Base-by-base conservation (phyloP, 2,797 vertebrate species). In the Avahi laniger region DNA sequence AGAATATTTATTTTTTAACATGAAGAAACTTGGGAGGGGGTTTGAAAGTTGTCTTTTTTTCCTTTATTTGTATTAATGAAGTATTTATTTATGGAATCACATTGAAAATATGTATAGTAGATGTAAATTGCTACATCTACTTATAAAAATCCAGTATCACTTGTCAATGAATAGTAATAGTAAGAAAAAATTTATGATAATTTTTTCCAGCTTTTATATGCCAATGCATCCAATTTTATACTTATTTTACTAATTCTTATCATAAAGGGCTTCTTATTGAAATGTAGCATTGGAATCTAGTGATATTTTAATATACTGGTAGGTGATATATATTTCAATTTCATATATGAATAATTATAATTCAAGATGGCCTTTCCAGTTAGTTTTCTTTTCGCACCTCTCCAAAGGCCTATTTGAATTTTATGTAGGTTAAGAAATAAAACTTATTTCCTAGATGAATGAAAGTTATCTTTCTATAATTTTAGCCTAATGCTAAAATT, bases 301-400 rank as follows among this genome's bases (percentile, higher is more conserved):
- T 92, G 63, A 70, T 96, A 93, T 89, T 94, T 97, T 96, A 93
- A 84, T 89, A 92, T 95, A 70, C 46, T 43, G 91, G 50, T 79
- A 97, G 12, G 92, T 94, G 50, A 73, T 33, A 17, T 80, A 3
- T 84, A 59, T 96, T 97, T 98, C 28, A 96, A 82, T 88, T 96
- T 94, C 59, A 52, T 89, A 78, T 92, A 93, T 98, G 93, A 94
- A 93, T 97, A 98, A 96, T 61, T 70, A 84, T n/a, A 97, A 95
- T 92, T 70, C 63, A 82, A 97, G 96, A 57, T 41, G 4, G 57
- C 57, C 57, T 33, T 96, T 96, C 26, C 70, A 97, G 69, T 96
- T 94, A 69, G 70, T 93, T 97, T 98, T 96, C 48, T 13, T 97
- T 93, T 96, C 96, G 94, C 48, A 67, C 75, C 24, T 91, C 80